These are phyloP conservation scores for Apis laboriosa DNA, from an alignment of 1,140 invertebrate genomes.

Conservation along the genomic window DNA sequence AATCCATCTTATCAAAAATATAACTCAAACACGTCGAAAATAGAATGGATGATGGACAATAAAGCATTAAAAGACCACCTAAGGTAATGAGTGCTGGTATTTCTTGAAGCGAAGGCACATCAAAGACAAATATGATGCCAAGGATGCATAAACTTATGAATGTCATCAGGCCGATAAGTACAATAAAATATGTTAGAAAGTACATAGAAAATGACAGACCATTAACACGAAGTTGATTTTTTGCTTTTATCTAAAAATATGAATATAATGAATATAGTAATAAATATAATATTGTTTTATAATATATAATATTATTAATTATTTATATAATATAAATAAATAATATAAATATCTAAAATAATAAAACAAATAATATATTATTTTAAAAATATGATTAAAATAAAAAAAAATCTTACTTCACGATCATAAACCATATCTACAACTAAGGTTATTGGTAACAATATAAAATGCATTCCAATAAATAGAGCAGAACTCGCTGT, in stretches of 20 bases:
- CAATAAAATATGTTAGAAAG: slow-evolving; percentile 88
- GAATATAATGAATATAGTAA: background rate
- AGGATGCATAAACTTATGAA: slow-evolving; percentile 86
- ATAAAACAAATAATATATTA: background rate
- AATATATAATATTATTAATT: no score
- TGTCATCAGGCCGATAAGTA: slow-evolving; percentile 86
- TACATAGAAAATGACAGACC: slow-evolving; percentile 90
- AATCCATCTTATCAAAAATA: slow-evolving; percentile 90
- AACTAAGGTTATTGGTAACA: slow-evolving; percentile 88
- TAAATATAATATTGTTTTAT: background rate
- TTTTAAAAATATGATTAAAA: background rate
- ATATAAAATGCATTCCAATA: slow-evolving; percentile 89
- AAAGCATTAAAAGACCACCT: slow-evolving; percentile 85
- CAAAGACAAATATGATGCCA: slow-evolving; percentile 85
- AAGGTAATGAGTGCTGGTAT: slow-evolving; percentile 86
- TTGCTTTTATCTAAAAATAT: slow-evolving; percentile 87
- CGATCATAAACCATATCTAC: slow-evolving; percentile 92
- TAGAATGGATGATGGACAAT: slow-evolving; percentile 88
- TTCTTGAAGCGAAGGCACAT: slow-evolving; percentile 85
- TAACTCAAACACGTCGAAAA: slow-evolving; percentile 90
- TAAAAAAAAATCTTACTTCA: slow-evolving; percentile 83
- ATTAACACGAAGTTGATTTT: slow-evolving; percentile 91
- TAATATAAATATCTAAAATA: background rate
- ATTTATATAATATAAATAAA: background rate
- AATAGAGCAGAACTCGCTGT: slow-evolving; percentile 87